Evolutionary conservation across 1,140 invertebrate species (phyloP).

Genomic region (Akabosia matsudoensis): DNA sequence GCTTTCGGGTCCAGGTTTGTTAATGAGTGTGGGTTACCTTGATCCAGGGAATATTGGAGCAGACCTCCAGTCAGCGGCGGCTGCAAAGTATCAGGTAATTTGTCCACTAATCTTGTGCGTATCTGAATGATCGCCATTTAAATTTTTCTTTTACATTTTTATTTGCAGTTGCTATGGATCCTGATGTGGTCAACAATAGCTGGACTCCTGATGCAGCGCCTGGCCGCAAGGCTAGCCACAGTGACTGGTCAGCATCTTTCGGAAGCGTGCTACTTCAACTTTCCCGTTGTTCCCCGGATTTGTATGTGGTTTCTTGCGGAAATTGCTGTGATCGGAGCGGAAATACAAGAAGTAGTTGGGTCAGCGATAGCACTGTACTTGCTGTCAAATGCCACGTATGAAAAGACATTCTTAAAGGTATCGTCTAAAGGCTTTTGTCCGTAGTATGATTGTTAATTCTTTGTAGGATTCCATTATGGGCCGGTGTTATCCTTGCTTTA

Average conservation of each 20-base stretch:
- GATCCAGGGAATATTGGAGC: constrained; percentile 93
- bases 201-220: constrained; percentile 79
- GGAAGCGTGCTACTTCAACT: constrained; percentile 78
- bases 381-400: constrained; percentile 78
- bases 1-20: constrained; percentile 88
- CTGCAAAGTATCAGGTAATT: constrained; percentile 71
- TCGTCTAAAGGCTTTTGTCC: neutral
- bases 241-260: constrained; percentile 79
- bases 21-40: constrained; percentile 90
- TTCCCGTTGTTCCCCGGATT: constrained; percentile 70
- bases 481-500: constrained; percentile 85
- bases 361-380: constrained; percentile 86
- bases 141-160: constrained; percentile 32
- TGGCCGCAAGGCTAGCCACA: constrained; percentile 78
- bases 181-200: constrained; percentile 78
- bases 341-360: constrained; percentile 91
- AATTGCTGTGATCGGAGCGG: constrained; percentile 88
- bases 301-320: constrained; percentile 93
- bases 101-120: neutral
- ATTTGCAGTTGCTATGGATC: constrained; percentile 76
- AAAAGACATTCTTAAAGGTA: constrained; percentile 37
- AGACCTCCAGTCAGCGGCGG: constrained; percentile 77
- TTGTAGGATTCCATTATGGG: constrained; percentile 78
- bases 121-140: constrained; percentile 28
- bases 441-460: constrained; percentile 32